Conservation (phyloP, 2,888 invertebrate genomes). For the Leptinotarsa tumamoca region DNA sequence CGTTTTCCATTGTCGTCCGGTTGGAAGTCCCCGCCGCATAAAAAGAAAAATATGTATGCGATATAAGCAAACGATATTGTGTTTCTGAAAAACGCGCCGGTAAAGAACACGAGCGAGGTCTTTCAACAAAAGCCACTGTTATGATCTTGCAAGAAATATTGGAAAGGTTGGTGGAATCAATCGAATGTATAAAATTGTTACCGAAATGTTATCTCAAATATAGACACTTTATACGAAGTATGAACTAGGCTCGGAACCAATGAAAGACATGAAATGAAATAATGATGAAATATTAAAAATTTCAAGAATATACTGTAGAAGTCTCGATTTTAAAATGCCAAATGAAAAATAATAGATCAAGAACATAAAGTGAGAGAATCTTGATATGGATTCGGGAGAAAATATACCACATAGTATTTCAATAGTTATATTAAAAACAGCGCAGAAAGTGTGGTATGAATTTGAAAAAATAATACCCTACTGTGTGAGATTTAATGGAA, state of each 20-base stretch:
- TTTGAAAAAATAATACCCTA: too few relatives aligned
- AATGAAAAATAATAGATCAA: too few relatives aligned
- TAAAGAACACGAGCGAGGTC: background rate
- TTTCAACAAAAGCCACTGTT: background rate
- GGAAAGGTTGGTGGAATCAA: background rate
- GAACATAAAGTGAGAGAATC: too few relatives aligned
- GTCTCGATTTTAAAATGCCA: too few relatives aligned
- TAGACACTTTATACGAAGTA: background rate
- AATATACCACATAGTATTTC: too few relatives aligned
- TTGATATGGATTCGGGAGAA: too few relatives aligned
- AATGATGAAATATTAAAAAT: too few relatives aligned
- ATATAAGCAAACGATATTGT: slow-evolving; percentile 22
- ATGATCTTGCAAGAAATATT: background rate
- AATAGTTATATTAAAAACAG: too few relatives aligned
- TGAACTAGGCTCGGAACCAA: background rate
- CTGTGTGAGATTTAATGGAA: too few relatives aligned
- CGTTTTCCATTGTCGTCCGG: slow-evolving; percentile 18
- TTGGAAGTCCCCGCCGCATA: slow-evolving; percentile 16
- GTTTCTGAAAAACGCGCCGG: slow-evolving; percentile 1
- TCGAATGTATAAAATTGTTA: background rate
- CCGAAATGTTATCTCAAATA: background rate
- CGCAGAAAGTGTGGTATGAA: too few relatives aligned
- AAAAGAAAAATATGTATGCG: slow-evolving; percentile 20
- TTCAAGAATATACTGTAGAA: too few relatives aligned
- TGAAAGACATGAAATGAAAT: background rate